Conservation (phyloP, 2,113 vertebrate species). For the Chiloscyllium plagiosum region DNA sequence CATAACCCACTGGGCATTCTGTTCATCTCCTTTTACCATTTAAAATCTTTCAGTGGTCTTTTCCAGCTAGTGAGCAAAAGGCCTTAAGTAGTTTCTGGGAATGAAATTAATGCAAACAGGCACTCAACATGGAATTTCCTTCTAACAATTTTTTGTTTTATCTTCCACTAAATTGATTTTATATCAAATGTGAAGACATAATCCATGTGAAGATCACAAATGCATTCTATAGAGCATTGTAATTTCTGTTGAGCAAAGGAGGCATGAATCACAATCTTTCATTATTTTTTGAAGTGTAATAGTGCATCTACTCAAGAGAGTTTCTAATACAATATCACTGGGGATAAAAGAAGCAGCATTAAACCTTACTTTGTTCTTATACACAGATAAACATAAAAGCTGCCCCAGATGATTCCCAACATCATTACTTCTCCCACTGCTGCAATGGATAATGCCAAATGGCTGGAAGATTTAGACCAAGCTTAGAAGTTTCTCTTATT, state of each 20-base stretch:
- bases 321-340: conserved; percentile 49
- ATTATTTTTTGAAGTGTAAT: conserved; percentile 37
- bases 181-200: conserved; percentile 37
- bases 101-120: conserved; percentile 35
- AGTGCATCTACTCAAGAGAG: conserved; percentile 43
- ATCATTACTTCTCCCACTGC: conserved; percentile 40
- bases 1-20: background rate
- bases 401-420: conserved; percentile 64
- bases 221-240: conserved; percentile 36
- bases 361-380: conserved; percentile 71
- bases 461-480: conserved; percentile 40
- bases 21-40: conserved; percentile 17
- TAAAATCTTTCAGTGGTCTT: background rate
- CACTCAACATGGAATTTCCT: conserved; percentile 32
- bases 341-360: conserved; percentile 59
- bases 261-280: conserved; percentile 37
- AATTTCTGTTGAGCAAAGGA: conserved; percentile 36
- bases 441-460: conserved; percentile 53
- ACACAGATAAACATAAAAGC: conserved; percentile 73
- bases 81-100: conserved; percentile 32
- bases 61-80: conserved; percentile 28
- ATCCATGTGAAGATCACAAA: conserved; percentile 35
- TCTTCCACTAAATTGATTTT: conserved; percentile 36
- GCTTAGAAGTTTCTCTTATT: conserved; percentile 42
- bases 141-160: conserved; percentile 35